Evolutionary conservation across 2,888 invertebrate genomes (phyloP), one percentile per base, ranked within the genome.

Genomic region (Rhagonycha lutea): DNA sequence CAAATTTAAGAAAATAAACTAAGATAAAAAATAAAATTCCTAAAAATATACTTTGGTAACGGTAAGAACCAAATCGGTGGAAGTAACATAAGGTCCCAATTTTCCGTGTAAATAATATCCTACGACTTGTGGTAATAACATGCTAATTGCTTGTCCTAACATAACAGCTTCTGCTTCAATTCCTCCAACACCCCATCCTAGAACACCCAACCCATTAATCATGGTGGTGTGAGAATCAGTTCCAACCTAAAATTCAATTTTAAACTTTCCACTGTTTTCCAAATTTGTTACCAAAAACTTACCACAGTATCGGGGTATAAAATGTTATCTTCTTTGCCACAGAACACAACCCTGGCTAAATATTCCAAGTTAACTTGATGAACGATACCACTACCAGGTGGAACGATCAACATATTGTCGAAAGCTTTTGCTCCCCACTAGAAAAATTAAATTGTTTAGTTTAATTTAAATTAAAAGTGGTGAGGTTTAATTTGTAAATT

Each of bases 101-200:
- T 91, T 90, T 2, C 99, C 99, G 1, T 92, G 89, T 65, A 99
- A 88, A 84, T 93, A 94, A 89, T 98, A 99, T 0, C 99, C 99
- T 18, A 99, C 95, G 18, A 99, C 99, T 88, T 97, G 92, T 0
- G 99, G 99, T 62, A 99, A 87, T 80, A 98, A 89, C 98, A 99
- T 98, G 74, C 96, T 96, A 84, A 99, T 98, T 0, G 98, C 94
- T 86, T 99, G 98, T 0, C 98, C 98, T 83, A 99, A 88, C 99
- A 99, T 99, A 62, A 98, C 99, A 3, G 99, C 98, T 87, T 99
- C 99, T 0, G 99, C 99, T 90, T 99, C 99, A 81, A 99, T 99
- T 71, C 95, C 96, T 63, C 96, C 96, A 14, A 96, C 96, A 78
- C 98, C 98, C 98, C 98, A 99, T 1, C 98, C 99, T 4, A 98